phyloP scores from a whole-genome alignment of 2,888 invertebrate genomes.

The Eupeodes luniger region DNA sequence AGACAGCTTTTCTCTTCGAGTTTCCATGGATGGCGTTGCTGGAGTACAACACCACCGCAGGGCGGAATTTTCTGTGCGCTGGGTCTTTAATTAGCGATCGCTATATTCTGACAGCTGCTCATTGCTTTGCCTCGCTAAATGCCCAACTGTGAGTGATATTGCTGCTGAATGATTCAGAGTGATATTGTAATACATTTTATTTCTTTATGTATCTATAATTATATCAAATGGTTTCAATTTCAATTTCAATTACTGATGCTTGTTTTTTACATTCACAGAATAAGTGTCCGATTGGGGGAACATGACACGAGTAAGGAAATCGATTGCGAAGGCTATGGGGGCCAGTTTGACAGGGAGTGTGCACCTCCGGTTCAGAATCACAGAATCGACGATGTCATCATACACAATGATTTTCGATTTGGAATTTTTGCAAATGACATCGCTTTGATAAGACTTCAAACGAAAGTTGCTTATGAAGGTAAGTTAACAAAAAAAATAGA shows the following conservation, averaged over 20 bases:
- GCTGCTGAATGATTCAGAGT: neutral
- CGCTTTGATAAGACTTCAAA: constrained; percentile 52
- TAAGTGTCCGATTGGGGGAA: constrained; percentile 67
- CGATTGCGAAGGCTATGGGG: constrained; percentile 44
- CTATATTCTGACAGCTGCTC: constrained; percentile 70
- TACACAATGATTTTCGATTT: constrained; percentile 45
- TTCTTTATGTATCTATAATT: neutral
- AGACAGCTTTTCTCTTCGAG: constrained; percentile 54
- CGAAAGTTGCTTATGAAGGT: constrained; percentile 55
- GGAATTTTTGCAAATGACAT: constrained; percentile 45
- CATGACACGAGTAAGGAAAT: constrained; percentile 58
- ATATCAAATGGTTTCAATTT: neutral
- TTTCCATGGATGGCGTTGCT: constrained; percentile 71
- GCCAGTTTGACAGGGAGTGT: constrained; percentile 32
- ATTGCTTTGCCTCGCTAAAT: constrained; percentile 52
- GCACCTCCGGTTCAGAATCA: constrained; percentile 53
- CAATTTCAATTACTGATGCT: constrained; percentile 2
- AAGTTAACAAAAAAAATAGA: neutral
- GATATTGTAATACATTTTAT: neutral
- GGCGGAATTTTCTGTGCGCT: constrained; percentile 49
- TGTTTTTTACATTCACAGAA: constrained; percentile 13
- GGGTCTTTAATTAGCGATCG: constrained; percentile 65
- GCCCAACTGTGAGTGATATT: constrained; percentile 56
- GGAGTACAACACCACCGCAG: constrained; percentile 53
- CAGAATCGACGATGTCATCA: constrained; percentile 59